Evolutionary conservation across 2,113 vertebrate genomes (phyloP), one percentile per base, ranked within the genome.

Genomic region (Equus quagga): DNA sequence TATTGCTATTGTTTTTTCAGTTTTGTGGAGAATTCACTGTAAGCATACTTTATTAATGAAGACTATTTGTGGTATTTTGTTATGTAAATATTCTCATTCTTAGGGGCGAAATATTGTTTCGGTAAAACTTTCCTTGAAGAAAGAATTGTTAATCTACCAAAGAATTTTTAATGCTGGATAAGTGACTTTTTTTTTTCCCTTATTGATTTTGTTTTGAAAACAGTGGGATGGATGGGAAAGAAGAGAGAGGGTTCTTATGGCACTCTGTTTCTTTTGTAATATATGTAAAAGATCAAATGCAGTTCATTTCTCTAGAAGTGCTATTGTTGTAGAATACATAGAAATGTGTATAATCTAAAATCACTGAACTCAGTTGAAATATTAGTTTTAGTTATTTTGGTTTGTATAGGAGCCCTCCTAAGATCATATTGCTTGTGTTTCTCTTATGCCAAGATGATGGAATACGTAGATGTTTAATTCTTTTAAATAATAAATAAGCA

Each of bases 131-230:
- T 31, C 1, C 13, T 24, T 72, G 51, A 78, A 79, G 44, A 28
- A 69, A 69, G 41, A 85, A 85, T 31, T 87, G 31, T 8, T 44
- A 26, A 54, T 81, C 44, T 72, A 36, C 9, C 3, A 41, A 73
- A 67, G 54, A 89, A 44, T 87, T 31, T 17, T 15, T 86, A 81
- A 23, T 15, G 46, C 36, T 49, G 33, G 19, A 36, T 82, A 67
- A 5, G 23, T 62, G 33, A 58, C 41, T 69, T 78, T 75, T 89
- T 93, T 14, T 12, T 62, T 54, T 54, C 49, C n/a, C 56, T 64
- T 44, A n/a, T 1, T 88, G 94, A 19, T 92, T 85, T 89, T 90
- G 33, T 94, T 94, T 91, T 91, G n/a, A 62, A 79, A 96, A 91
- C 6, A 4, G 33, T 81, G 1, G 21, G 33, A 14, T 56, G 13